Evolutionary conservation across 2,888 invertebrate genomes (phyloP).

Genomic region (Thalpophila matura): DNA sequence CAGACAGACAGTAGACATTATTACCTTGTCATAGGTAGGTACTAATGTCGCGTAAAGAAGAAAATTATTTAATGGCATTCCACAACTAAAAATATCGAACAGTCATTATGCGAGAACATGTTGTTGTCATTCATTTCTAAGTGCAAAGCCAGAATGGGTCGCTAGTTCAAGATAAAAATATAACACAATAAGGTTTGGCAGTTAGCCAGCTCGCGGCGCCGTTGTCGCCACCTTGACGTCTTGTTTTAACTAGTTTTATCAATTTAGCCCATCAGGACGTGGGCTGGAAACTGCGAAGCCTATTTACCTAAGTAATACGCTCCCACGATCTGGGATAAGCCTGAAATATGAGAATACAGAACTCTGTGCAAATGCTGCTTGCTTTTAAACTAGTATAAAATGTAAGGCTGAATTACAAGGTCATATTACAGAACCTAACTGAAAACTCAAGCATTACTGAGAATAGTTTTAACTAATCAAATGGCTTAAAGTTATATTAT

Average conservation of each 20-base stretch:
- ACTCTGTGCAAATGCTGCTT: slow-evolving; percentile 7
- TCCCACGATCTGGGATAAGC: slow-evolving; percentile 35
- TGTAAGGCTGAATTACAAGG: no score
- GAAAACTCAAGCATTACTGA: no score
- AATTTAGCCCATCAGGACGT: slow-evolving; percentile 62
- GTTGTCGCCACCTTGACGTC: slow-evolving; percentile 55
- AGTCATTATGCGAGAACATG: not conserved
- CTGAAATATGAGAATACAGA: slow-evolving; percentile 33
- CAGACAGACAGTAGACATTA: no score
- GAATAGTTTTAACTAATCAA: no score
- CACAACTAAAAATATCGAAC: slow-evolving; percentile 6
- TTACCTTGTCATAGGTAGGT: no score
- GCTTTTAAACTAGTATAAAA: not conserved
- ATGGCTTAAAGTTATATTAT: no score
- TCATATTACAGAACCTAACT: no score
- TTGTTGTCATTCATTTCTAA: slow-evolving; percentile 37
- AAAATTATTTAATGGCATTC: no score
- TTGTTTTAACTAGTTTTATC: slow-evolving; percentile 67
- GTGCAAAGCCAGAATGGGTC: slow-evolving; percentile 13
- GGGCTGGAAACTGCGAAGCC: slow-evolving; percentile 46
- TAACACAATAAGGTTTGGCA: slow-evolving; percentile 56
- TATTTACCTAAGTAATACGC: slow-evolving; percentile 52
- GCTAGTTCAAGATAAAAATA: slow-evolving; percentile 56
- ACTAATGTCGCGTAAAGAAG: no score
- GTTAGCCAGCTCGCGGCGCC: slow-evolving; percentile 48